Base-by-base conservation (phyloP, 37 sponge, comb jelly and placozoan species). In the Theonella swinhoei region DNA sequence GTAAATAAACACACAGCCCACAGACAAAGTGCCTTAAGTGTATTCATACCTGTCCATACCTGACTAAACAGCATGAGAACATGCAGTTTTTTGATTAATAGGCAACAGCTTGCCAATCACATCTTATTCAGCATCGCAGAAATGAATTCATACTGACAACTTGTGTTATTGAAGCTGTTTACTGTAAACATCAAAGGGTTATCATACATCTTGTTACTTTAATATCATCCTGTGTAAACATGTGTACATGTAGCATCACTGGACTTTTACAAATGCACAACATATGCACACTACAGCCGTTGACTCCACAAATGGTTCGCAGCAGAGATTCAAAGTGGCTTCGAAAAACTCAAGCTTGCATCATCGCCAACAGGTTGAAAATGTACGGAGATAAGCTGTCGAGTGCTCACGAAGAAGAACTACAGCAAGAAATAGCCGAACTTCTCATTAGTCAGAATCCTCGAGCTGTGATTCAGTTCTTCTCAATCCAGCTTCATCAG, bases 341-440 rank as follows among this genome's bases (percentile, higher is more conserved):
- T 5, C 39, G 34, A 29, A 30, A 0, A 0, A 29, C 40, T 26
- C 38, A 47, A 2, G 85, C 85, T 22, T 36, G 58, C 19, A 63
- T 19, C 60, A 79, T 86, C 22, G 87, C 87, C 0, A 71, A 79
- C 30, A 64, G 74, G 0, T 43, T 86, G 19, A 79, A 73, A 54
- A 31, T 23, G 20, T 70, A 79, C 26, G 87, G 87, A 41, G 87
- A 86, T 58, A 26, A 72, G 14, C 3, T 81, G 2, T 39, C 70
- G 5, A 68, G 22, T 35, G 81, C 70, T 3, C 32, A 68, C 22
- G 24, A 65, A 0, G 28, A 58, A 31, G 39, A 82, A 4, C 2
- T 35, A 0, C 34, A 20, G 3, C 66, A 59, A 5, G 33, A 70
- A 23, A 9, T 72, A 32, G 82, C 71, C 3, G 36, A 72, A 62